These are phyloP conservation scores for Pteria penguin DNA, from an alignment of 2,888 invertebrate species.

Conservation along the genomic window DNA sequence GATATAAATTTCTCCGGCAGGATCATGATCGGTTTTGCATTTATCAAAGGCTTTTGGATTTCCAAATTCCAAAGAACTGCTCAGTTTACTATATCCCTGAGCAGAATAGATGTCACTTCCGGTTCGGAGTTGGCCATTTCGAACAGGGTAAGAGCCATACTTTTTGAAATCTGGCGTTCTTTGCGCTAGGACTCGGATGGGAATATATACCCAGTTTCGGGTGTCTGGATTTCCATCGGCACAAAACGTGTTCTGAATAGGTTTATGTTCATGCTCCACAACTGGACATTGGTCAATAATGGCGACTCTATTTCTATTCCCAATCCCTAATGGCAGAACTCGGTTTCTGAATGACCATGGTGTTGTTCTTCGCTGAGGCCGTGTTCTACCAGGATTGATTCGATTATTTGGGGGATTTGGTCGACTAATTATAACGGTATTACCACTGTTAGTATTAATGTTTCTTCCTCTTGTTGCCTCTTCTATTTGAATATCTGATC, in stretches of 20 bases:
- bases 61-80: conserved; percentile 23
- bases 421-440: conserved; percentile 4
- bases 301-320: neutral
- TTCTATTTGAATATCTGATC: conserved; percentile 6
- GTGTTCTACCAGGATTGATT: neutral
- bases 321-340: neutral
- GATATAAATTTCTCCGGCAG: conserved; percentile 62
- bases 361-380: neutral
- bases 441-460: neutral
- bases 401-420: neutral
- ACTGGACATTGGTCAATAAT: conserved; percentile 10
- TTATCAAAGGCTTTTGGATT: conserved; percentile 46
- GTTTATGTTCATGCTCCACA: conserved; percentile 31
- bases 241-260: conserved; percentile 68
- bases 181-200: conserved; percentile 64
- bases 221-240: conserved; percentile 63
- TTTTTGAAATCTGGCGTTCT: conserved; percentile 62
- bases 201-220: conserved; percentile 66
- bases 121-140: conserved; percentile 51
- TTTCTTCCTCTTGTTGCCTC: conserved; percentile 13
- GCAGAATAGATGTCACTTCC: conserved; percentile 66
- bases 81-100: conserved; percentile 17
- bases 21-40: conserved; percentile 47
- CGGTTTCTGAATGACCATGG: neutral
- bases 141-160: conserved; percentile 63